Conservation (phyloP, 2,113 vertebrate genomes). For the Pipra filicauda region DNA sequence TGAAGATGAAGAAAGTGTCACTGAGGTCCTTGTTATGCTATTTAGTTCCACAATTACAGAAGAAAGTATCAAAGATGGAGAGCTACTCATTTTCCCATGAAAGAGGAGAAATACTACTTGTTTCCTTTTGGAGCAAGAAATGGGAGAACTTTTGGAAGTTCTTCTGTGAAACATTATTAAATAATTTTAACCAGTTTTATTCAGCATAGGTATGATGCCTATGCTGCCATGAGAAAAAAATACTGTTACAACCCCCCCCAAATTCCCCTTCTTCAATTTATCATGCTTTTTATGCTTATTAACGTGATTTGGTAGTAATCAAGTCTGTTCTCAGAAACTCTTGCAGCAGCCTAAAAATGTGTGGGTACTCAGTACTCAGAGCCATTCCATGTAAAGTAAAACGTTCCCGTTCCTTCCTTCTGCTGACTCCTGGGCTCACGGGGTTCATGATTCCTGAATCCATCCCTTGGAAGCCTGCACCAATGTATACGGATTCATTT, state of each 20-base stretch:
- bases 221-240: not conserved
- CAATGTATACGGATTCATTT: not conserved
- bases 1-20: not conserved
- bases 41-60: conserved; percentile 23
- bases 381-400: not conserved
- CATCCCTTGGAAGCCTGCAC: accelerated
- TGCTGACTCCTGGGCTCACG: not conserved
- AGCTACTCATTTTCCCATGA: not conserved
- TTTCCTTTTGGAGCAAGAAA: not conserved
- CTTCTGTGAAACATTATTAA: not conserved
- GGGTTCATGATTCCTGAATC: accelerated
- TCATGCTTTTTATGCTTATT: not conserved
- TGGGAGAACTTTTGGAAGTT: not conserved
- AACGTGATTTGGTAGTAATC: not conserved
- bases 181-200: not conserved
- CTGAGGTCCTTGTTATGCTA: not conserved
- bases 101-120: not conserved
- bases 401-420: not conserved
- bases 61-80: not conserved
- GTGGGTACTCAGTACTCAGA: not conserved
- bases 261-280: not conserved
- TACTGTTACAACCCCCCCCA: not conserved
- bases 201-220: not conserved
- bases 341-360: not conserved
- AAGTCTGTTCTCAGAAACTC: not conserved